Evolutionary conservation across 1,140 invertebrate genomes (phyloP), one percentile per base, ranked within the genome.

Genomic region (Drosophila setifemur): DNA sequence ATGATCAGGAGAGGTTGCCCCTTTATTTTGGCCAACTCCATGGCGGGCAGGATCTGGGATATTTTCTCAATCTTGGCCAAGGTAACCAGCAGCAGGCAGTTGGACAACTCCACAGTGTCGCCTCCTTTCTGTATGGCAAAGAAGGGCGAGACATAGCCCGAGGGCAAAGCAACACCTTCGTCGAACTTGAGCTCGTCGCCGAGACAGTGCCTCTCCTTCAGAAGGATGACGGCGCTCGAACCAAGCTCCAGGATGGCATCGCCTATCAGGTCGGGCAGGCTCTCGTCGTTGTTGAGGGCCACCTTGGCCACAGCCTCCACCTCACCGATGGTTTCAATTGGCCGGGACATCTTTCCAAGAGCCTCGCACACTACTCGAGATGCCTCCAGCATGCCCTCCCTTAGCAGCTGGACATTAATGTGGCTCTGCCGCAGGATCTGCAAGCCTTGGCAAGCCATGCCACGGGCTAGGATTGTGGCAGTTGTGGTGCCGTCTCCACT

Each of bases 281-380:
- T 91, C 50, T 91, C 92, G 91, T 99, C 97, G 1, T 97, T 97
- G 92, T 99, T 99, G 1, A 98, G 96, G 0, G 97, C 98, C 73
- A 99, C 98, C 2, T 96, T 98, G 2, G 97, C 98, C 19, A 99
- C 97, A 91, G 98, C 97, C n/a, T 96, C 96, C 74, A 99, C 98
- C 92, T 98, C 97, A 90, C 97, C 96, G 5, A 97, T 96, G 6
- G 96, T 97, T 6, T 96, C 97, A 4, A 99, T 96, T 8, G 93
- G 93, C 83, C 95, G 97, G 0, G 96, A 98, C 78, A 98, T 93
- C 28, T 91, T 90, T 82, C 96, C 96, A 25, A 99, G 88, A 68
- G 96, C 93, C 7, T 94, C 93, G 68, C 96, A 95, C 23, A 98
- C 93, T 48, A 90, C 91, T 39, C 98, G 96, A 11, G 99, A 97